Conservation (phyloP, 2,113 vertebrate genomes). For the Oplegnathus fasciatus region DNA sequence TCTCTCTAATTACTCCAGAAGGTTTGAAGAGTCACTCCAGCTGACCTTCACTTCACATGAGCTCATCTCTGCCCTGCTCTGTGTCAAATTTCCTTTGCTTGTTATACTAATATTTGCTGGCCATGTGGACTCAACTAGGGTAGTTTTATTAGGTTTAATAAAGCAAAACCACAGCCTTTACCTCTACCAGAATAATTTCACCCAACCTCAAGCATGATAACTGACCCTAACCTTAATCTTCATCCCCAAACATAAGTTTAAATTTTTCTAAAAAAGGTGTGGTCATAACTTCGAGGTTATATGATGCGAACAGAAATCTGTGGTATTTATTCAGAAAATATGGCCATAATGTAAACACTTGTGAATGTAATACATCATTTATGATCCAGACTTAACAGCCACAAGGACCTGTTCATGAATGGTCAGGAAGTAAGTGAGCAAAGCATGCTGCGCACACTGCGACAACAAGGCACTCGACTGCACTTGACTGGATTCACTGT, state of each 20-base stretch:
- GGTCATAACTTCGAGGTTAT: background rate
- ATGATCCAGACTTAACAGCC: background rate
- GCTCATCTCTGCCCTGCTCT: background rate
- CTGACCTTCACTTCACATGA: constrained; percentile 18
- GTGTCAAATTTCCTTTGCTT: background rate
- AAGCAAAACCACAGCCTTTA: background rate
- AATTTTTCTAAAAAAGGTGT: background rate
- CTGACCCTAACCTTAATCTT: too few relatives aligned
- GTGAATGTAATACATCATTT: background rate
- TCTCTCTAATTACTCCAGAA: background rate
- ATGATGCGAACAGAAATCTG: background rate
- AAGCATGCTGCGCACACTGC: background rate
- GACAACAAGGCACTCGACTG: too few relatives aligned
- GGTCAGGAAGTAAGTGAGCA: background rate
- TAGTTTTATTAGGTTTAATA: background rate
- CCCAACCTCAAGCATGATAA: background rate
- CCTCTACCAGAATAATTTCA: background rate
- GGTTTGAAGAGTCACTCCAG: background rate
- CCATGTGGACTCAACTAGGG: background rate
- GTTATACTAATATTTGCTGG: background rate
- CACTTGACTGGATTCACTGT: background rate
- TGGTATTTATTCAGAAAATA: too few relatives aligned
- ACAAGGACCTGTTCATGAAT: background rate
- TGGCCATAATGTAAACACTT: background rate
- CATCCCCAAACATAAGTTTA: background rate